Evolutionary conservation across 2,797 vertebrate genomes (phyloP), one percentile per base, ranked within the genome.

Genomic region (Neosilurus mollespiculum): DNA sequence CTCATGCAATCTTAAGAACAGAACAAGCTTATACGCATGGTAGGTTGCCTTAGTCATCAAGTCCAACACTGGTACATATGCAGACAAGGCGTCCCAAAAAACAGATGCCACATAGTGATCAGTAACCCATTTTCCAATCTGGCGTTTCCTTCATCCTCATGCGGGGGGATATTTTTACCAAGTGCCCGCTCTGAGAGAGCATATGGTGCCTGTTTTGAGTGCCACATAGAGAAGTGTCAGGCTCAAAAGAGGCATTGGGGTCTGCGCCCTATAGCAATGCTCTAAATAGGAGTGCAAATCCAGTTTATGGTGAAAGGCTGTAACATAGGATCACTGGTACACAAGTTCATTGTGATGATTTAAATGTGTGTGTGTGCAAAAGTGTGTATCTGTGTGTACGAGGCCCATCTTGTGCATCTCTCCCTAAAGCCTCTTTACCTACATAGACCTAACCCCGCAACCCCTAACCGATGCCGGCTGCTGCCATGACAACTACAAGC

Each of bases 61-160:
- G 73, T 78, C 59, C 72, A 84, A 71, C 49, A 20, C 14, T 76
- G 12, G 88, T 90, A 84, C 86, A 37, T 77, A 89, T 89, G 86
- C 88, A 90, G 88, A 88, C 77, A 88, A 90, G 81, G 87, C 88
- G 81, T 61, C 86, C 89, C 86, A 87, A 84, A 81, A 75, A 87
- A 80, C 53, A 87, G 73, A 81, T 75, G 87, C 89, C 88, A 90
- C 76, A 85, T 88, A 89, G 90, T 87, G 87, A 92, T 92, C 89
- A 62, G 89, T 95, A 94, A 94, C 94, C 94, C 90, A 95, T 93
- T 94, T 95, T 92, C 92, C 94, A 90, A 94, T 94, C 94, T 95
- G 94, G 91, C 90, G 92, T 92, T 93, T 93, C 91, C 90, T 93
- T 93, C 92, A 91, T 91, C 90, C 86, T 90, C 91, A 91, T 91